Conservation (phyloP, 1,140 invertebrate genomes). For the Metopolophium dirhodum region DNA sequence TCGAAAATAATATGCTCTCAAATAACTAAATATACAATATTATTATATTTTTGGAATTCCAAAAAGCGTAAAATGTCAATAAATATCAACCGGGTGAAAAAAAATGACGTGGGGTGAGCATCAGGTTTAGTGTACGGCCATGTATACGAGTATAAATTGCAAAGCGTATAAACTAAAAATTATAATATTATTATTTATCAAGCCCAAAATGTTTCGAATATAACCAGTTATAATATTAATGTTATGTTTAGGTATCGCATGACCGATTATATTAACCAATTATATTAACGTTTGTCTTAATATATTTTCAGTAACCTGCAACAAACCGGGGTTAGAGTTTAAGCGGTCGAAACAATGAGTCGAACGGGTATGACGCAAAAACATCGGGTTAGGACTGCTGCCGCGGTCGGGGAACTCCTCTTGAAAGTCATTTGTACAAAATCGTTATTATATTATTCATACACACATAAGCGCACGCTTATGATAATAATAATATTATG, state of each 20-base stretch:
- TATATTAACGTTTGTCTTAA: background rate
- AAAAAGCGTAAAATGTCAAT: too few relatives aligned
- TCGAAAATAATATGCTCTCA: too few relatives aligned
- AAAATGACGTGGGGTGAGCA: too few relatives aligned
- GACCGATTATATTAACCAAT: too few relatives aligned
- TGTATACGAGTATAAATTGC: background rate
- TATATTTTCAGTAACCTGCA: background rate
- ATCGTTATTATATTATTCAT: background rate
- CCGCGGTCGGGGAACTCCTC: background rate
- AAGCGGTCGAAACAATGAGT: background rate
- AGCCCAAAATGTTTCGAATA: background rate
- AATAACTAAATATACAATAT: too few relatives aligned
- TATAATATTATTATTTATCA: background rate
- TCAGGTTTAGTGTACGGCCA: too few relatives aligned
- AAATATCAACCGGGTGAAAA: too few relatives aligned
- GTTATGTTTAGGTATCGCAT: background rate
- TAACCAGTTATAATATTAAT: background rate
- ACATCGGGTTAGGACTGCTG: background rate
- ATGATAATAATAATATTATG: background rate
- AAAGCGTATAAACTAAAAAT: background rate
- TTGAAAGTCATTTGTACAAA: background rate
- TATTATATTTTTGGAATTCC: too few relatives aligned
- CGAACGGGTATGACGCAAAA: background rate
- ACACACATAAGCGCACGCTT: background rate
- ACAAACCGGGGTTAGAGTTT: background rate